Conservation (phyloP, 1,140 invertebrate genomes). For the honey bee (Apis mellifera) region Amel_HAv3.1 CM009931.2:21059001-21059500, state of each 20-base stretch:
- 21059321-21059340: neutral
- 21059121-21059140: slow-evolving; percentile 42
- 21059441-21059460: slow-evolving; percentile 65
- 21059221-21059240: slow-evolving; percentile 13
- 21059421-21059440: slow-evolving; percentile 45
- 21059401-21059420: slow-evolving; percentile 44
- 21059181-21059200: neutral
- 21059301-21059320: neutral
- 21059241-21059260: neutral
- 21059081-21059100: slow-evolving; percentile 34
- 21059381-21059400: slow-evolving; percentile 33
- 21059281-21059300: neutral
- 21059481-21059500: slow-evolving; percentile 56
- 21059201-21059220: neutral
- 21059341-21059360: neutral
- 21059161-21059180: neutral
- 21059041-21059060: slow-evolving; percentile 26
- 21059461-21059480: slow-evolving; percentile 67
- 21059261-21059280: neutral
- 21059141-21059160: neutral
- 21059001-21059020: too few relatives aligned
- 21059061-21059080: too few relatives aligned
- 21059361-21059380: slow-evolving; percentile 3
- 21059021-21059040: neutral
- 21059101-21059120: slow-evolving; percentile 30